Conservation (phyloP, 2,113 vertebrate species). For the Arvicanthis niloticus region DNA sequence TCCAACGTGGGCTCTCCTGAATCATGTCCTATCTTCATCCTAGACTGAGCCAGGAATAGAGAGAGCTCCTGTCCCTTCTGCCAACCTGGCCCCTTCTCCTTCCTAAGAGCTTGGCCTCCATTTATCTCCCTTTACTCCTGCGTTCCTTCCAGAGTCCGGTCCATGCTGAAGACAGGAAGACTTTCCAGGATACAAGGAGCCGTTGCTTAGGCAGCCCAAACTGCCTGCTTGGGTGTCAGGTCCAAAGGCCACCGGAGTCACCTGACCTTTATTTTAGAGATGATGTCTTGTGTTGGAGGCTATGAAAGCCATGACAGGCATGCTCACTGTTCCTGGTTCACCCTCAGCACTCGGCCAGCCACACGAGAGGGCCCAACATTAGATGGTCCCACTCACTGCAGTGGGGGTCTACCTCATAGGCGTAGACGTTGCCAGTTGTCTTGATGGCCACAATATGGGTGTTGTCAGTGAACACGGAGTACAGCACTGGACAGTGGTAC, state of each 20-base stretch:
- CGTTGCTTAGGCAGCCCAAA: neutral
- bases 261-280: neutral
- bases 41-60: neutral
- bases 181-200: neutral
- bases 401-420: constrained; percentile 90
- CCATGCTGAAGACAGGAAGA: neutral
- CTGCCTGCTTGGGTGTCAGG: neutral
- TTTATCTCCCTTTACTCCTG: too few species aligned
- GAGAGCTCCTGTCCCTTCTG: neutral
- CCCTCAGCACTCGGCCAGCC: neutral
- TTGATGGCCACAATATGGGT: constrained; percentile 96
- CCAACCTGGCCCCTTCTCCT: neutral
- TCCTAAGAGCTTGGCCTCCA: neutral
- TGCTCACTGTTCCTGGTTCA: neutral
- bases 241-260: neutral
- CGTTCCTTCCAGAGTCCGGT: neutral
- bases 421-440: constrained; percentile 96
- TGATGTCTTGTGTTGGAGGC: neutral
- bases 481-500: constrained; percentile 97
- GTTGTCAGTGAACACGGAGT: constrained; percentile 97
- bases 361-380: neutral
- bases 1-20: neutral
- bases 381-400: neutral
- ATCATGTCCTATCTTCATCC: neutral
- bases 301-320: neutral